Evolutionary conservation across 2,888 invertebrate species (phyloP).

Genomic region (Platycheirus rosarum): DNA sequence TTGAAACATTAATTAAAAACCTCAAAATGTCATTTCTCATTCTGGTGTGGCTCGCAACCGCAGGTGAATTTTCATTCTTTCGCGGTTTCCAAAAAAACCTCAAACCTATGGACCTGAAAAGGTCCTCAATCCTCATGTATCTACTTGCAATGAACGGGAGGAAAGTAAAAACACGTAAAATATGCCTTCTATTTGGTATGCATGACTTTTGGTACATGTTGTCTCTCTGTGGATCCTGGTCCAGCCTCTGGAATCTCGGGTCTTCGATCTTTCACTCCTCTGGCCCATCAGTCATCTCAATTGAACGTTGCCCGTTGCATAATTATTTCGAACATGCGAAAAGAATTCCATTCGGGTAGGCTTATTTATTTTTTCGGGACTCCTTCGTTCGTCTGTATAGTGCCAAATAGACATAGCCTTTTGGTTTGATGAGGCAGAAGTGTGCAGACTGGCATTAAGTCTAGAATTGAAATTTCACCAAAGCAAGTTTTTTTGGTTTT

Average conservation of each 20-base stretch:
- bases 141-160: slow-evolving; percentile 42
- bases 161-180: slow-evolving; percentile 60
- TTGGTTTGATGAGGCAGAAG: slow-evolving; percentile 14
- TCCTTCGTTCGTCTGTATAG: slow-evolving; percentile 63
- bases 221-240: slow-evolving; percentile 1
- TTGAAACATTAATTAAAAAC: slow-evolving; percentile 71
- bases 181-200: slow-evolving; percentile 70
- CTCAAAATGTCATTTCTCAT: slow-evolving; percentile 72
- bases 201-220: slow-evolving; percentile 57
- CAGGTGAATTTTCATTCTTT: slow-evolving; percentile 61
- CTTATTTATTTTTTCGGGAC: slow-evolving; percentile 30
- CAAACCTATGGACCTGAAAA: slow-evolving; percentile 31
- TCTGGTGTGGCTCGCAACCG: slow-evolving; percentile 57
- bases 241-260: background rate
- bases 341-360: slow-evolving; percentile 55
- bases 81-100: slow-evolving; percentile 6
- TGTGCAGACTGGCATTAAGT: background rate
- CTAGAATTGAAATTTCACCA: slow-evolving; percentile 27
- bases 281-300: slow-evolving; percentile 54
- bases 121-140: slow-evolving; percentile 41
- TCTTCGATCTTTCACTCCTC: slow-evolving; percentile 19
- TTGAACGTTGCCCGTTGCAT: slow-evolving; percentile 66
- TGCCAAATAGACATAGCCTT: slow-evolving; percentile 66
- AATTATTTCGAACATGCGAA: slow-evolving; percentile 69
- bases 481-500: background rate